Percentiles rank a stretch among this genome's conserved stretches.
phyloP scores from a whole-genome alignment of 2,797 vertebrate species.

The Mastacembelus armatus region DNA sequence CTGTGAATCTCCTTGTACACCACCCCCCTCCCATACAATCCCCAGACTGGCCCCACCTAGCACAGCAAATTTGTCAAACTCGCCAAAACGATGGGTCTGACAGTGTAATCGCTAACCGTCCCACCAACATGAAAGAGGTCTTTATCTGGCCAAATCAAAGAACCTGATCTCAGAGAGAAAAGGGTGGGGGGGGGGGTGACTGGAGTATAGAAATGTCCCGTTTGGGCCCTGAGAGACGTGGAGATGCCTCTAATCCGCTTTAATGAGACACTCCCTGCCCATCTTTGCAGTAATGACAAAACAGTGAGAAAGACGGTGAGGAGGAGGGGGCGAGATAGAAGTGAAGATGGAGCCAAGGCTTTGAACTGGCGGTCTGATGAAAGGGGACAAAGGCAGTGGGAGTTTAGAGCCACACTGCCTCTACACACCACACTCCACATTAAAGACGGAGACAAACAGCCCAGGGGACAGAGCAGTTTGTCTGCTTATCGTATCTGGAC shows the following conservation, averaged over 20 bases:
- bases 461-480: constrained; percentile 76
- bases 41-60: constrained; percentile 60
- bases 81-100: constrained; percentile 78
- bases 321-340: constrained; percentile 53
- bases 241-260: constrained; percentile 81
- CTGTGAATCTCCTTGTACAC: constrained; percentile 77
- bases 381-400: constrained; percentile 57
- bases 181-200: constrained; percentile 12
- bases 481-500: constrained; percentile 83
- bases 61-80: constrained; percentile 80
- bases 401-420: constrained; percentile 62
- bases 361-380: constrained; percentile 77
- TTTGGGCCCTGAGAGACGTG: constrained; percentile 69
- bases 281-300: constrained; percentile 77
- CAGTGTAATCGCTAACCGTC: constrained; percentile 84
- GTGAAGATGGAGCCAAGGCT: constrained; percentile 72
- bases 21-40: constrained; percentile 54
- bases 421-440: constrained; percentile 62
- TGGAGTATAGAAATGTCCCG: constrained; percentile 62
- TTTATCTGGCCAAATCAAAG: constrained; percentile 85
- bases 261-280: constrained; percentile 83
- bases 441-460: constrained; percentile 64
- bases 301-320: constrained; percentile 55
- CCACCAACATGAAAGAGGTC: constrained; percentile 81
- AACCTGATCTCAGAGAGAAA: constrained; percentile 81